Evolutionary conservation across 2,797 vertebrate genomes (phyloP).

Genomic region (Sebastes hubbsi): DNA sequence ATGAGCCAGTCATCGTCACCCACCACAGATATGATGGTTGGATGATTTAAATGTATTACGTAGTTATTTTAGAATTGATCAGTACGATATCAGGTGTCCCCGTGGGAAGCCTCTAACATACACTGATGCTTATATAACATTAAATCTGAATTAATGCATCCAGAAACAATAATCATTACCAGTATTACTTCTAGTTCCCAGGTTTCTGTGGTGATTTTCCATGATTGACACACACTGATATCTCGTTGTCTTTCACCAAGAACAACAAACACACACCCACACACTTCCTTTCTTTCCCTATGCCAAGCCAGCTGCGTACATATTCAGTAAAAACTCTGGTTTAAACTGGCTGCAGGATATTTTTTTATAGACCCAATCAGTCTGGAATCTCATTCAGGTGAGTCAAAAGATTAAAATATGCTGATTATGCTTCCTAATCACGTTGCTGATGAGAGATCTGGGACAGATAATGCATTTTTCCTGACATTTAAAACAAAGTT

Average conservation of each 20-base stretch:
- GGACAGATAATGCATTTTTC: conserved; percentile 12
- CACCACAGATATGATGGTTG: conserved; percentile 10
- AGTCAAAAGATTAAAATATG: background rate
- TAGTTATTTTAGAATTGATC: conserved; percentile 25
- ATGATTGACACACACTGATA: conserved; percentile 27
- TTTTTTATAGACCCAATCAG: conserved; percentile 28
- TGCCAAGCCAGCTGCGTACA: background rate
- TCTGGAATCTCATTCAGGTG: conserved; percentile 2
- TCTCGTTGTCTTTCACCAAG: conserved; percentile 28
- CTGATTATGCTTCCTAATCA: background rate
- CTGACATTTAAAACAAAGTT: background rate
- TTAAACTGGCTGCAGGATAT: conserved; percentile 8
- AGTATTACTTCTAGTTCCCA: conserved; percentile 6
- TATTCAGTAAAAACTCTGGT: conserved; percentile 11
- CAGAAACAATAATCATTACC: conserved; percentile 33
- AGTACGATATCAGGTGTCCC: conserved; percentile 3
- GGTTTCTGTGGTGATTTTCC: conserved; percentile 34
- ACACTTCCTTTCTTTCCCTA: background rate
- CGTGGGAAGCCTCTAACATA: conserved; percentile 20
- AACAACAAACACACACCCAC: conserved; percentile 28
- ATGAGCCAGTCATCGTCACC: conserved; percentile 25
- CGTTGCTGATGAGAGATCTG: conserved; percentile 16
- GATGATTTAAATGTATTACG: conserved; percentile 16
- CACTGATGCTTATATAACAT: conserved; percentile 56
- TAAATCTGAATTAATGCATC: conserved; percentile 51